Conservation (phyloP, 2,797 vertebrate species). For the Neoniphon sammara region DNA sequence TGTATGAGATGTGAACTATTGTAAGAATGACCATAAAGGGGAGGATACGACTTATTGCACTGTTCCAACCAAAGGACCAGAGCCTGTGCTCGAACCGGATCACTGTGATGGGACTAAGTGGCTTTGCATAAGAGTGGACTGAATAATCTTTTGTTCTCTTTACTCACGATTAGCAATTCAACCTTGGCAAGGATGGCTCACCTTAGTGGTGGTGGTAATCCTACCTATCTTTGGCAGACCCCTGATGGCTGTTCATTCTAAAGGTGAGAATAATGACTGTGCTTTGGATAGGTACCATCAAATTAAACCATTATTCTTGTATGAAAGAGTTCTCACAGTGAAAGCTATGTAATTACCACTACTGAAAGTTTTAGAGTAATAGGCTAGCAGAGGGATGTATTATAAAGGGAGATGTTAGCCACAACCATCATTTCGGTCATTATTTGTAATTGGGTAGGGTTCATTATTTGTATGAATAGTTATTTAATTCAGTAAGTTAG, state of each 20-base stretch:
- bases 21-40: constrained; percentile 42
- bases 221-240: constrained; percentile 10
- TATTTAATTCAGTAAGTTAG: constrained; percentile 27
- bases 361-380: constrained; percentile 16
- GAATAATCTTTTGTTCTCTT: constrained; percentile 71
- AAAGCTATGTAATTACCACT: constrained; percentile 34
- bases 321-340: neutral
- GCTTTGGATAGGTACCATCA: constrained; percentile 28
- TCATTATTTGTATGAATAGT: constrained; percentile 34
- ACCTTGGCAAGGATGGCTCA: constrained; percentile 34
- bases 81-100: constrained; percentile 28
- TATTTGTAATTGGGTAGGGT: constrained; percentile 57
- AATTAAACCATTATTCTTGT: constrained; percentile 45
- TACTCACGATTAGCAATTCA: constrained; percentile 58
- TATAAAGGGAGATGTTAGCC: constrained; percentile 33
- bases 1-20: constrained; percentile 11
- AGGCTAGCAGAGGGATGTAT: constrained; percentile 18
- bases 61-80: constrained; percentile 40
- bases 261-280: constrained; percentile 27
- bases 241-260: constrained; percentile 9
- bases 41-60: constrained; percentile 12
- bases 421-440: constrained; percentile 27
- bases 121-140: constrained; percentile 56
- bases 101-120: constrained; percentile 49
- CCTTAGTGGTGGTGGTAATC: neutral